A percentile compares a stretch with the other conserved stretches of the same genome.
Evolutionary conservation across 2,113 vertebrate genomes (phyloP).

Genomic region (Scytalopus superciliaris): DNA sequence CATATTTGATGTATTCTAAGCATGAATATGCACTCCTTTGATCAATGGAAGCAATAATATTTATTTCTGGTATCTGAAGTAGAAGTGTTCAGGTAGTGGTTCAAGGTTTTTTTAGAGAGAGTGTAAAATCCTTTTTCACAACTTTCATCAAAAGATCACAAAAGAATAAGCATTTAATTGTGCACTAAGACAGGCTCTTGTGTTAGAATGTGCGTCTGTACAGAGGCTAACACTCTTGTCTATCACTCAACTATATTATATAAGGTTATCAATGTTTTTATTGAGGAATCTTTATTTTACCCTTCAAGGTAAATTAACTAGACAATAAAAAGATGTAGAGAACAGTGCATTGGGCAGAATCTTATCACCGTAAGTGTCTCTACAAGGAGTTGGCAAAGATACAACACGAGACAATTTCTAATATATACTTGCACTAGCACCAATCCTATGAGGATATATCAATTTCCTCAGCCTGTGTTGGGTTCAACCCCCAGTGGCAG

Average conservation of each 20-base stretch:
- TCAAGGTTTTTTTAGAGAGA: background rate
- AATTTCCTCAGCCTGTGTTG: background rate
- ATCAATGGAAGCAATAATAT: background rate
- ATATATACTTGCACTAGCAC: background rate
- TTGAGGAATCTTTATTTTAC: background rate
- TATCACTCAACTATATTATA: background rate
- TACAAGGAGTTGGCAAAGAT: background rate
- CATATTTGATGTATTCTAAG: background rate
- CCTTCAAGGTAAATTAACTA: background rate
- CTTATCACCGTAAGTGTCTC: background rate
- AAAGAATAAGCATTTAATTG: background rate
- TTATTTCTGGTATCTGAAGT: background rate
- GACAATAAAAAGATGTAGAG: background rate
- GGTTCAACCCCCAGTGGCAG: background rate
- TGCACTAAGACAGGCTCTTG: background rate
- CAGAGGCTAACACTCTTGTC: background rate
- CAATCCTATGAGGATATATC: background rate
- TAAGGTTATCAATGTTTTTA: background rate
- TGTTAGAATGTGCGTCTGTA: background rate
- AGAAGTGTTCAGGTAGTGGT: no score
- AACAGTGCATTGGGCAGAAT: background rate
- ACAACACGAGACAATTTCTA: background rate
- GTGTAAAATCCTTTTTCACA: accelerated
- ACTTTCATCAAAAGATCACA: background rate
- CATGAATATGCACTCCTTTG: background rate